These are phyloP conservation scores for Thelaira solivaga DNA, from an alignment of 2,888 invertebrate species.

Conservation along the genomic window DNA sequence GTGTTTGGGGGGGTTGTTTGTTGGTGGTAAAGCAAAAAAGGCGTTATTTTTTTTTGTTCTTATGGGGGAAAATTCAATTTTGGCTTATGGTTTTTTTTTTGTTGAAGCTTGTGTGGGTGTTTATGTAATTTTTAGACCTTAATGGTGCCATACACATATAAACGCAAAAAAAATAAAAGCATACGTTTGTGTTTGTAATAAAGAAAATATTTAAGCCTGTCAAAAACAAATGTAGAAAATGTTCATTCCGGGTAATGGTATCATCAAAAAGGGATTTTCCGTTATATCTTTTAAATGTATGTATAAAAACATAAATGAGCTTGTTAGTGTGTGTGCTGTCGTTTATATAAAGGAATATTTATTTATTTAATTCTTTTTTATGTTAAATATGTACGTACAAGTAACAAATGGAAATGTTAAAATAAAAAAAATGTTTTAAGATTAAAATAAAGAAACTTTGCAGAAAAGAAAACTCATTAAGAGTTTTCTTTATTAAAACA, in stretches of 20 bases:
- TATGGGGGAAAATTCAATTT: conserved; percentile 31
- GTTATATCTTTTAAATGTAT: background rate
- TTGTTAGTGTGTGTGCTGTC: conserved; percentile 18
- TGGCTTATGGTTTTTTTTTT: conserved; percentile 17
- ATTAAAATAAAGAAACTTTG: conserved; percentile 33
- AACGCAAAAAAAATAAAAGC: conserved; percentile 16
- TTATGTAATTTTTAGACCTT: background rate
- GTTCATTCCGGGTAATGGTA: conserved; percentile 32
- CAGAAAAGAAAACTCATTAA: conserved; percentile 22
- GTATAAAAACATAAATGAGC: conserved; percentile 25
- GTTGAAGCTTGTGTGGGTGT: conserved; percentile 9
- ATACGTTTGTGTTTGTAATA: conserved; percentile 35
- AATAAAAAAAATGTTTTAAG: conserved; percentile 28
- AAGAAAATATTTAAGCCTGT: conserved; percentile 60
- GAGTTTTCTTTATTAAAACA: background rate
- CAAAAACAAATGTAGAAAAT: conserved; percentile 61
- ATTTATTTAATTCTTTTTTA: conserved; percentile 45
- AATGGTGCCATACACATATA: conserved; percentile 44
- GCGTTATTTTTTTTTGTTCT: conserved; percentile 20
- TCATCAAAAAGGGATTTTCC: conserved; percentile 26
- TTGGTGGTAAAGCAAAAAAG: background rate
- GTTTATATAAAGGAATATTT: background rate
- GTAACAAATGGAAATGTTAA: conserved; percentile 37
- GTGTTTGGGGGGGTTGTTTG: conserved; percentile 1
- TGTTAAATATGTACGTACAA: conserved; percentile 68